phyloP scores from a whole-genome alignment of 2,888 invertebrate species.

The Thecocarcelia acutangulata region DNA sequence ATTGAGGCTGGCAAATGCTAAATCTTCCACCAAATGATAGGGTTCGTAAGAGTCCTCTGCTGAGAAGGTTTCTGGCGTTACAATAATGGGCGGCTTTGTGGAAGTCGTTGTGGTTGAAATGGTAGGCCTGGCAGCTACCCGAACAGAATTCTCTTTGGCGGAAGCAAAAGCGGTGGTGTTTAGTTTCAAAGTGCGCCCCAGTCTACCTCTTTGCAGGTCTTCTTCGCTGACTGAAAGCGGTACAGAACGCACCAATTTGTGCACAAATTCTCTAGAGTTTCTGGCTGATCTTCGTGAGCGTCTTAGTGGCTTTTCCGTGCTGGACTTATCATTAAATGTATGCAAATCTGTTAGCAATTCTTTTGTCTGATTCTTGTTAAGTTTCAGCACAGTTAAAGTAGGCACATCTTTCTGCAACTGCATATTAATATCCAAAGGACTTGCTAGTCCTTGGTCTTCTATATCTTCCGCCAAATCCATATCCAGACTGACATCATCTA shows the following conservation, averaged over 20 bases:
- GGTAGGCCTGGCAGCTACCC: not conserved
- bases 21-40: constrained; percentile 77
- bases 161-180: constrained; percentile 77
- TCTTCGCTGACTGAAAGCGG: constrained; percentile 74
- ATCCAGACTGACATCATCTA: constrained; percentile 3
- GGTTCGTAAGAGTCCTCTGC: constrained; percentile 48
- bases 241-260: constrained; percentile 77
- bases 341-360: not conserved
- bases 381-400: constrained; percentile 48
- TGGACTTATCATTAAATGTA: not conserved
- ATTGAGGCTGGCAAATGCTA: constrained; percentile 79
- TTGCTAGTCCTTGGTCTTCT: constrained; percentile 3
- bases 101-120: not conserved
- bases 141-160: constrained; percentile 66
- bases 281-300: constrained; percentile 67
- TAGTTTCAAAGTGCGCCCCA: constrained; percentile 74
- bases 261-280: constrained; percentile 75
- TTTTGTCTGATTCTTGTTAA: constrained; percentile 12
- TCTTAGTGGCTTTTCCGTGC: constrained; percentile 1
- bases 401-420: constrained; percentile 60
- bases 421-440: constrained; percentile 56
- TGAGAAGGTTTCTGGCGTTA: constrained; percentile 18
- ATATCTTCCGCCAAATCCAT: not conserved
- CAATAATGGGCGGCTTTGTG: constrained; percentile 22
- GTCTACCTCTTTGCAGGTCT: constrained; percentile 71